Evolutionary conservation across 2,113 vertebrate species (phyloP).

Genomic region (Chlamydotis undulata): DNA sequence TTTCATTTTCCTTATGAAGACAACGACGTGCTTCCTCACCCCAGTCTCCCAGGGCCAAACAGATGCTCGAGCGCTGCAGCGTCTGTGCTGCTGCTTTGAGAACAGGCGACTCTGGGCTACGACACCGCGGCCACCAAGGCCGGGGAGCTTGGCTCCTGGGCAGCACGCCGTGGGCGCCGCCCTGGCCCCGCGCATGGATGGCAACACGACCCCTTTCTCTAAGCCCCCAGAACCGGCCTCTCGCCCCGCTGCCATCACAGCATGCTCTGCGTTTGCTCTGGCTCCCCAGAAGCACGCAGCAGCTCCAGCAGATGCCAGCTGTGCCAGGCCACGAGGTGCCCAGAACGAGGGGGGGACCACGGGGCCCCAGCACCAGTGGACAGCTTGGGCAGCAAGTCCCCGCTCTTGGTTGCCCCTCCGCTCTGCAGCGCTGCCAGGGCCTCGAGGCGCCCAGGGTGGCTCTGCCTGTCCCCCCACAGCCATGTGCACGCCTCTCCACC

Average conservation of each 20-base stretch:
- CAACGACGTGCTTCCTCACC: background rate
- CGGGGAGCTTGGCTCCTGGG: rapidly evolving
- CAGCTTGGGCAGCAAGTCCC: background rate
- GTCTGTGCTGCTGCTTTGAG: background rate
- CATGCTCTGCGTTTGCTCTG: rapidly evolving
- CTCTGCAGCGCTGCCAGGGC: background rate
- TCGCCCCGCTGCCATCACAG: rapidly evolving
- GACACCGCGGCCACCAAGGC: background rate
- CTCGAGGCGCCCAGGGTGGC: rapidly evolving
- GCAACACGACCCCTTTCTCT: rapidly evolving
- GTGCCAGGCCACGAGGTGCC: too few species aligned
- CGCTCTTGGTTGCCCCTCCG: background rate
- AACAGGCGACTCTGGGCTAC: background rate
- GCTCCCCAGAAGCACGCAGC: background rate
- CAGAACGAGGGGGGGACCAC: background rate
- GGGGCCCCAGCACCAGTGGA: background rate
- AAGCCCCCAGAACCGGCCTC: background rate
- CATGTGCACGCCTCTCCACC: background rate
- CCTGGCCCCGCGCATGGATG: rapidly evolving
- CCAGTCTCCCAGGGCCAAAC: background rate
- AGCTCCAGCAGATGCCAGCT: rapidly evolving
- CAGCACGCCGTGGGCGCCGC: rapidly evolving
- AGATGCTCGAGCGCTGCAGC: background rate
- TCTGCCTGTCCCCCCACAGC: background rate
- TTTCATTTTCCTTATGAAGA: background rate